These are phyloP conservation scores for Agelastica alni DNA, from an alignment of 2,888 invertebrate species.

Conservation along the genomic window DNA sequence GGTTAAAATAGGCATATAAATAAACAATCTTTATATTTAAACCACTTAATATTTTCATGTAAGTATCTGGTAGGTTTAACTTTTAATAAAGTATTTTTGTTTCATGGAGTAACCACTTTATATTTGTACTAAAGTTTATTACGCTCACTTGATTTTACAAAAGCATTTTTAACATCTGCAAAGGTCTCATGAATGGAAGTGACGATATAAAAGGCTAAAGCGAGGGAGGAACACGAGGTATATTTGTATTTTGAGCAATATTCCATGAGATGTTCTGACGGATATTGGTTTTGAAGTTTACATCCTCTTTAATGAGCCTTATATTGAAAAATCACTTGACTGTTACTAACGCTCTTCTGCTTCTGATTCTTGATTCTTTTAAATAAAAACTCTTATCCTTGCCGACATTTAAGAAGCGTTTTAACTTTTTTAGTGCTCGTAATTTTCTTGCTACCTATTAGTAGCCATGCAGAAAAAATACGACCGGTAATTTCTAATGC, in stretches of 20 bases:
- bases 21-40: too few species aligned
- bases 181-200: constrained; percentile 26
- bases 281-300: constrained; percentile 50
- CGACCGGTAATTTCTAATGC: too few species aligned
- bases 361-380: constrained; percentile 47
- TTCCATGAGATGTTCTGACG: constrained; percentile 42
- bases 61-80: too few species aligned
- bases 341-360: constrained; percentile 41
- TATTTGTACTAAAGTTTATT: constrained; percentile 46
- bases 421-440: constrained; percentile 15
- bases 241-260: constrained; percentile 45
- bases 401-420: constrained; percentile 36
- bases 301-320: constrained; percentile 52
- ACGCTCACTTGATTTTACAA: constrained; percentile 46
- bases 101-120: constrained; percentile 42
- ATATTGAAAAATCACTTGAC: constrained; percentile 48
- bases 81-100: constrained; percentile 30
- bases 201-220: constrained; percentile 29
- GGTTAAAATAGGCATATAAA: background rate
- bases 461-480: too few species aligned
- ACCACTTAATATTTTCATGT: too few species aligned
- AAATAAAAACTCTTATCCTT: constrained; percentile 38
- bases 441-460: too few species aligned
- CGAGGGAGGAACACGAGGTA: constrained; percentile 33
- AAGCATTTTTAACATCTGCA: constrained; percentile 47